Evolutionary conservation across 2,113 vertebrate genomes (phyloP).

Genomic region (Grus americana): DNA sequence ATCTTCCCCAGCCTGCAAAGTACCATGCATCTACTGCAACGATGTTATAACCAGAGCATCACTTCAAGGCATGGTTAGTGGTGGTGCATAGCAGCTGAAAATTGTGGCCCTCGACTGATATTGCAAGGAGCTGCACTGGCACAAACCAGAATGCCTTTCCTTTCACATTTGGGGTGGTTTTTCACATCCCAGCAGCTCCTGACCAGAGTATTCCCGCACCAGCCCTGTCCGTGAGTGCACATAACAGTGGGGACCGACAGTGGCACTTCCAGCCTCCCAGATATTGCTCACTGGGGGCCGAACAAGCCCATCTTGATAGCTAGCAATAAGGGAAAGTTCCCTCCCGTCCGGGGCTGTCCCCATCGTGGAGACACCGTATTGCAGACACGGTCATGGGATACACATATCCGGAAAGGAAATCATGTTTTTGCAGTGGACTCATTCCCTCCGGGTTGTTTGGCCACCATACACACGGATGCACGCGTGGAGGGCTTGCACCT

Average conservation of each 20-base stretch:
- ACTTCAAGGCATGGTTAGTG: rapidly evolving
- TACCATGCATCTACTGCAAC: rapidly evolving
- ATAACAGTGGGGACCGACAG: rapidly evolving
- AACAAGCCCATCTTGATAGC: neutral
- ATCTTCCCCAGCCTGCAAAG: neutral
- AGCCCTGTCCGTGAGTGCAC: neutral
- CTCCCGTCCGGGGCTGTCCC: neutral
- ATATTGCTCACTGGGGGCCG: rapidly evolving
- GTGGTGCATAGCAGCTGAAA: neutral
- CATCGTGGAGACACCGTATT: neutral
- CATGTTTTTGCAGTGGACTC: neutral
- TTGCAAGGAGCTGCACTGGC: rapidly evolving
- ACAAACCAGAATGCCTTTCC: neutral
- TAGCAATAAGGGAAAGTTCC: neutral
- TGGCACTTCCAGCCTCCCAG: neutral
- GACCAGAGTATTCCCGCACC: neutral
- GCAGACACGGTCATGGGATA: neutral
- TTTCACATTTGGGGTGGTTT: neutral
- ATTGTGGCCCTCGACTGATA: rapidly evolving
- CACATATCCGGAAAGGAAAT: constrained; percentile 20
- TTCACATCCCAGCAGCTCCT: neutral
- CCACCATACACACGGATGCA: rapidly evolving
- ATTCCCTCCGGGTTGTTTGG: neutral
- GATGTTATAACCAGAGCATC: neutral
- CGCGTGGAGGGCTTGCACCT: neutral